Conservation (phyloP, 2,113 vertebrate species). For the Neogobius melanostomus region DNA sequence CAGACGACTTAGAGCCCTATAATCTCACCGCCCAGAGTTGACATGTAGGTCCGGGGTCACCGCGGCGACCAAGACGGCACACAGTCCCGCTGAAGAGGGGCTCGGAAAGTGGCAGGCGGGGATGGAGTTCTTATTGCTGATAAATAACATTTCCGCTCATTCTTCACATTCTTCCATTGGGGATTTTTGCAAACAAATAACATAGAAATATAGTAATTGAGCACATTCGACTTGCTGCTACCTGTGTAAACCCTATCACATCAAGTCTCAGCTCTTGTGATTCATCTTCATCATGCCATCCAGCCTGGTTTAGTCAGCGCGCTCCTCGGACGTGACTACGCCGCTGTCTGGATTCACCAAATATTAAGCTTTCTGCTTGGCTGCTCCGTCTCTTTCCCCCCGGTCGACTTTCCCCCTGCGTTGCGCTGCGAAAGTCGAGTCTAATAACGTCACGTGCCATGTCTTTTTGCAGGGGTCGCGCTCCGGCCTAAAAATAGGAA, state of each 20-base stretch:
- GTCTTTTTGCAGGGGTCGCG: slow-evolving; percentile 21
- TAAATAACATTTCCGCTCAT: too few species aligned
- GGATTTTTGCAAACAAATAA: too few species aligned
- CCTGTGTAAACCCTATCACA: too few species aligned
- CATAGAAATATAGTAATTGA: too few species aligned
- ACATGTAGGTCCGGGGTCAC: slow-evolving; percentile 67
- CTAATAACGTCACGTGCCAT: not conserved
- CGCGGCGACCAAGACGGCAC: slow-evolving; percentile 14
- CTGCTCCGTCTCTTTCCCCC: slow-evolving; percentile 10
- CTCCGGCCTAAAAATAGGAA: slow-evolving; percentile 37
- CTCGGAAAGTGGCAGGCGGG: too few species aligned
- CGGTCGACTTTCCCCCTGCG: slow-evolving; percentile 11
- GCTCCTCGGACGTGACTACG: slow-evolving; percentile 20
- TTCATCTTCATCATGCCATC: slow-evolving; percentile 42
- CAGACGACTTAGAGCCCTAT: slow-evolving; percentile 55
- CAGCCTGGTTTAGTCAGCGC: slow-evolving; percentile 30
- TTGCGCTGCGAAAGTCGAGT: slow-evolving; percentile 23
- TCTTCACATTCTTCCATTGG: too few species aligned
- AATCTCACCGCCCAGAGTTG: slow-evolving; percentile 58
- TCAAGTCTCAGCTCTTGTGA: slow-evolving; percentile 38
- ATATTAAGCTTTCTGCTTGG: slow-evolving; percentile 32
- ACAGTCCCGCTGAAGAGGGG: slow-evolving; percentile 2
- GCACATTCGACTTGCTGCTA: too few species aligned
- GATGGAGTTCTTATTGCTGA: too few species aligned
- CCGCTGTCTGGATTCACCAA: slow-evolving; percentile 34